Conservation (phyloP, 2,888 invertebrate species). For the Himalopsyche tibetana region DNA sequence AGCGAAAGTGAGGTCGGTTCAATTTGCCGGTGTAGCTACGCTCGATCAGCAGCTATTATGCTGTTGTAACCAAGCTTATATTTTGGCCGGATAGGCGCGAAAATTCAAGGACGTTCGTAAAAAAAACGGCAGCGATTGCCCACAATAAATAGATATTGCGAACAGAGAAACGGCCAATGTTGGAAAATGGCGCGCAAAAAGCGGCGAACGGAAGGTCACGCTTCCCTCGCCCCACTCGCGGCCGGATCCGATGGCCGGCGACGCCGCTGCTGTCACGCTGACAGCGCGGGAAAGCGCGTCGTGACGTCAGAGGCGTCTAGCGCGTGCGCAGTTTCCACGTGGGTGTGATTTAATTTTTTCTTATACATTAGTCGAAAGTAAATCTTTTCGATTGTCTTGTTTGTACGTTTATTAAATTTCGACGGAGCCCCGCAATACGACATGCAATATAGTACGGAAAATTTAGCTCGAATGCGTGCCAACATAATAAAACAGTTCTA, state of each 20-base stretch:
- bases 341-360: neutral
- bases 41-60: neutral
- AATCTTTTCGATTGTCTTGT: neutral
- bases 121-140: constrained; percentile 34
- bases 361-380: neutral
- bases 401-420: neutral
- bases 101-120: constrained; percentile 50
- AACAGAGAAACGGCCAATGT: neutral
- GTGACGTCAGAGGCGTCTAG: constrained; percentile 46
- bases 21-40: neutral
- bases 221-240: constrained; percentile 13
- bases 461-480: neutral
- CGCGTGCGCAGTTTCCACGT: constrained; percentile 5
- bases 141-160: constrained; percentile 4
- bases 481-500: neutral
- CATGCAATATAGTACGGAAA: no score
- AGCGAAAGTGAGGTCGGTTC: constrained; percentile 13
- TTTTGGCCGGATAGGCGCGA: constrained; percentile 17
- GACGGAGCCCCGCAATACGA: neutral
- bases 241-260: constrained; percentile 2
- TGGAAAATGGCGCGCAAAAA: constrained; percentile 50
- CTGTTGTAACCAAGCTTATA: neutral
- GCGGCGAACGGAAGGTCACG: constrained; percentile 10
- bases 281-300: constrained; percentile 55
- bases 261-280: constrained; percentile 55